Evolutionary conservation across 2,888 invertebrate species (phyloP).

Genomic region (Atrina japonica): DNA sequence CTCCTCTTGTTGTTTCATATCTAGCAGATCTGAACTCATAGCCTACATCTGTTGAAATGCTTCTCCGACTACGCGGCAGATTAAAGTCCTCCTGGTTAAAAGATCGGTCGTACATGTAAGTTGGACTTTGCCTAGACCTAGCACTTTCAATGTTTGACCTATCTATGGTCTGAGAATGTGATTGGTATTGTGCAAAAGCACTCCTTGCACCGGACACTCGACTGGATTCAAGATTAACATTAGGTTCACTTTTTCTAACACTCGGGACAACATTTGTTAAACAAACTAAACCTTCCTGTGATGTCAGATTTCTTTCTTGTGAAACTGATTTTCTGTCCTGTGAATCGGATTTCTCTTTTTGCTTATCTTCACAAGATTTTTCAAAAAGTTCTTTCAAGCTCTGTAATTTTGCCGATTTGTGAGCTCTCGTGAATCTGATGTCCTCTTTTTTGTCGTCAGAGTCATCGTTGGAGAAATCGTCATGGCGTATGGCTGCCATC

Average conservation of each 20-base stretch:
- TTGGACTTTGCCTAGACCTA: slow-evolving; percentile 5
- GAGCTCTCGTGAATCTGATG: slow-evolving; percentile 66
- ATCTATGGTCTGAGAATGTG: slow-evolving; percentile 38
- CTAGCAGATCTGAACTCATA: slow-evolving; percentile 35
- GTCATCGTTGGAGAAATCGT: slow-evolving; percentile 46
- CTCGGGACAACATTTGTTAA: slow-evolving; percentile 48
- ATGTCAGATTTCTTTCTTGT: slow-evolving; percentile 41
- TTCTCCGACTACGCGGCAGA: slow-evolving; percentile 38
- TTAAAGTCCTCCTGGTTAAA: slow-evolving; percentile 26
- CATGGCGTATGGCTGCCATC: slow-evolving; percentile 66
- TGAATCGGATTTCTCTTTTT: slow-evolving; percentile 26
- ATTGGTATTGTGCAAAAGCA: slow-evolving; percentile 24
- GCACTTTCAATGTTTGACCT: slow-evolving; percentile 21
- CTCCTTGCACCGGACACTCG: slow-evolving; percentile 22
- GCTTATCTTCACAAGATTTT: slow-evolving; percentile 50
- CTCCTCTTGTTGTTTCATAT: slow-evolving; percentile 7
- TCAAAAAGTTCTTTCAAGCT: slow-evolving; percentile 73
- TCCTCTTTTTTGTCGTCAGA: slow-evolving; percentile 56
- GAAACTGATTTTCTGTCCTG: too few relatives aligned
- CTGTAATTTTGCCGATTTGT: slow-evolving; percentile 67
- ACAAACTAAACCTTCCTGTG: slow-evolving; percentile 55
- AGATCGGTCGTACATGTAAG: not conserved
- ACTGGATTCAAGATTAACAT: slow-evolving; percentile 36
- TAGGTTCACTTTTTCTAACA: slow-evolving; percentile 13
- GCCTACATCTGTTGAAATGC: slow-evolving; percentile 45